Evolutionary conservation across 92 coral and sea anemone species (phyloP).

Genomic region (Muricea muricata): DNA sequence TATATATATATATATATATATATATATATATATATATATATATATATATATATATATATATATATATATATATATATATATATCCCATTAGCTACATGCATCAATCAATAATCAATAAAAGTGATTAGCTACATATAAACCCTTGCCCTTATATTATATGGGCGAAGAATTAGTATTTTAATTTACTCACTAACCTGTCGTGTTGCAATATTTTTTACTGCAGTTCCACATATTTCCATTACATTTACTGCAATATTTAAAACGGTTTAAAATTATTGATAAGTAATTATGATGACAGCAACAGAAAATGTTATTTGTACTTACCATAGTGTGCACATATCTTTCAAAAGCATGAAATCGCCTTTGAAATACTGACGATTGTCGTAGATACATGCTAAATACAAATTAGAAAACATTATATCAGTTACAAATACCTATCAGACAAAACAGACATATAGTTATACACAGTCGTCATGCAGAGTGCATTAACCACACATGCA

Average conservation of each 20-base stretch:
- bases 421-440: background rate
- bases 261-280: background rate
- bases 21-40: too few species aligned
- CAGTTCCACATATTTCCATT: slow-evolving; percentile 72
- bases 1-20: too few species aligned
- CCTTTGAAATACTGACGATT: slow-evolving; percentile 82
- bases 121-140: background rate
- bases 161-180: too few species aligned
- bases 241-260: slow-evolving; percentile 61
- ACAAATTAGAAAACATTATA: background rate
- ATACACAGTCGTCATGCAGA: too few species aligned
- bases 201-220: slow-evolving; percentile 61
- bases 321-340: slow-evolving; percentile 93
- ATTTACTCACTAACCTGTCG: slow-evolving; percentile 1
- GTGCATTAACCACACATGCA: too few species aligned
- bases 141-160: too few species aligned
- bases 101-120: too few species aligned
- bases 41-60: too few species aligned
- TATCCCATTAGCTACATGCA: too few species aligned
- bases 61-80: too few species aligned
- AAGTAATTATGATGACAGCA: background rate
- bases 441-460: background rate
- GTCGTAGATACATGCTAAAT: slow-evolving; percentile 84
- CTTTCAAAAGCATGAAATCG: slow-evolving; percentile 79
- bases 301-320: slow-evolving; percentile 9